Base-by-base conservation (phyloP, 2,888 invertebrate species). In the Stenoptilia bipunctidactyla region DNA sequence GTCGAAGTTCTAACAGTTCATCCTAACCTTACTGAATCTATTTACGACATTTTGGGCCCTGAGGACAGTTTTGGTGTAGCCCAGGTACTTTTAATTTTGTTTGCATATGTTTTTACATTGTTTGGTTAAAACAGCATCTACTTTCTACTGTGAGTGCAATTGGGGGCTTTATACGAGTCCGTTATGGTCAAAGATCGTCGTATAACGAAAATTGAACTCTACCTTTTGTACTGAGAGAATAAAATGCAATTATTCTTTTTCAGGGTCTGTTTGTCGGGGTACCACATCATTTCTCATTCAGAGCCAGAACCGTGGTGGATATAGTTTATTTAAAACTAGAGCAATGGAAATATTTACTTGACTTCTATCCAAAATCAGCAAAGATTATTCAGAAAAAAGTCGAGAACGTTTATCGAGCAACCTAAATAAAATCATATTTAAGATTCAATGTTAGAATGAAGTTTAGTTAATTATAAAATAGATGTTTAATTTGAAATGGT, bases 21-120 rank as follows among this genome's bases (percentile, higher is more conserved):
- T 53, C 61, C 71, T 0, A 85, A 85, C 53, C 58, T 85, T 43
- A 85, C 66, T 0, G 83, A 83, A 51, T 82, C 83, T 1, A 75
- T 85, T 45, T 86, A 86, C 45, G 85, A 86, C 41, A 63, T 85
- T 1, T 54, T 87, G 13, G 83, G 79, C 1, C 74, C 77, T 0
- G 82, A 82, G 59, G 86, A 86, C 45, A 80, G 85, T 53, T 87
- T 87, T 58, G 86, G 87, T 13, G 64, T 86, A 8, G 80, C 79
- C n/a, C 82, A 83, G 67, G 82, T 79, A 58, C n/a, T n/a, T n/a
- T n/a, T n/a, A n/a, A n/a, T n/a, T n/a, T n/a, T n/a, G n/a, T n/a
- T n/a, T n/a, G n/a, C n/a, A n/a, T n/a, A n/a, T n/a, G n/a, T n/a
- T n/a, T n/a, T n/a, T n/a, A n/a, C n/a, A n/a, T n/a, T n/a, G n/a